Percentiles rank a stretch among this genome's conserved stretches.
These are phyloP conservation scores for Drosophila kurseongensis DNA, from an alignment of 1,140 invertebrate species.

Conservation along the genomic window DNA sequence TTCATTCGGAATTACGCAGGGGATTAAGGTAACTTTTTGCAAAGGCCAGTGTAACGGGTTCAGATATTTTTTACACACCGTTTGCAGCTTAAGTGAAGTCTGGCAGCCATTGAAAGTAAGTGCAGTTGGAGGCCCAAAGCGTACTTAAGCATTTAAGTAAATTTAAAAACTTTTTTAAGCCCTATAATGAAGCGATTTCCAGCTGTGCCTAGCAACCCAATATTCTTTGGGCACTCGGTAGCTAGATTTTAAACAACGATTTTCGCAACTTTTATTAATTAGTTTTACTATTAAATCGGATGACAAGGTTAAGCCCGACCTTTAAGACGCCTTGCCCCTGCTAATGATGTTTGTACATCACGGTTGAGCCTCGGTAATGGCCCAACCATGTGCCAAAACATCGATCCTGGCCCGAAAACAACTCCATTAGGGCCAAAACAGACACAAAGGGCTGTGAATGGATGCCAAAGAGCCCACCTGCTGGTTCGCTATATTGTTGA, in stretches of 20 bases:
- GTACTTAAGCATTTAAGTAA: constrained; percentile 74
- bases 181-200: constrained; percentile 70
- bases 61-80: constrained; percentile 32
- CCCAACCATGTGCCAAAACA: constrained; percentile 50
- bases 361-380: constrained; percentile 52
- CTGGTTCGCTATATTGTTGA: constrained; percentile 27
- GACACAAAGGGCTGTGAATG: constrained; percentile 15
- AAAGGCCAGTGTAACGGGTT: constrained; percentile 30
- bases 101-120: constrained; percentile 25
- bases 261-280: constrained; percentile 69
- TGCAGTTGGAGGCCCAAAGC: constrained; percentile 7
- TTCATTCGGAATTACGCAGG: constrained; percentile 69
- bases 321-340: constrained; percentile 25
- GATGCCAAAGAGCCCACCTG: constrained; percentile 30
- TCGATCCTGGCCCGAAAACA: constrained; percentile 35
- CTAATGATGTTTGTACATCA: constrained; percentile 44
- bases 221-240: constrained; percentile 2
- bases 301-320: constrained; percentile 42
- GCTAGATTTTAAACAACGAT: constrained; percentile 43
- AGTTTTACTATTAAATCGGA: constrained; percentile 51
- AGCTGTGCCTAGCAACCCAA: constrained; percentile 23
- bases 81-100: constrained; percentile 41
- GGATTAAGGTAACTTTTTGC: constrained; percentile 72
- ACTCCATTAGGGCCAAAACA: constrained; percentile 60
- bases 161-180: constrained; percentile 79